Evolutionary conservation across 2,888 invertebrate species (phyloP).

Genomic region (Diplazon laetatorius): DNA sequence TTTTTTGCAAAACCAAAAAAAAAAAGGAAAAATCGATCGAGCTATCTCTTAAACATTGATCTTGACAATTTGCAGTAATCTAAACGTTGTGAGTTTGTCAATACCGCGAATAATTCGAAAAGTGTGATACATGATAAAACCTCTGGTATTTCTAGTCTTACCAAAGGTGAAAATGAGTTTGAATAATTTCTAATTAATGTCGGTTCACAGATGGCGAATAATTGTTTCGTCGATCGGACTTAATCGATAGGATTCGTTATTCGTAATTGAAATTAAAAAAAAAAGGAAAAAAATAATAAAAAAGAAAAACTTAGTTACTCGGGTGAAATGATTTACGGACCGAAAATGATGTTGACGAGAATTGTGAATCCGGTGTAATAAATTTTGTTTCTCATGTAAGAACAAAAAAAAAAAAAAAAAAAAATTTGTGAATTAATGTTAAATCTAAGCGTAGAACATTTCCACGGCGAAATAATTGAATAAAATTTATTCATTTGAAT

Average conservation of each 20-base stretch:
- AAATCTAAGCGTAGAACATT: constrained; percentile 51
- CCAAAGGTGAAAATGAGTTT: constrained; percentile 65
- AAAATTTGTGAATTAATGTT: constrained; percentile 61
- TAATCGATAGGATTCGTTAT: constrained; percentile 38
- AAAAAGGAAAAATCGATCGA: too few relatives aligned
- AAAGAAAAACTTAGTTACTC: constrained; percentile 27
- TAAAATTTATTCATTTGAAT: constrained; percentile 54
- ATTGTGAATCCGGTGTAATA: constrained; percentile 57
- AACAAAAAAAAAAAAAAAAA: too few relatives aligned
- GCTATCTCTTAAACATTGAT: too few relatives aligned
- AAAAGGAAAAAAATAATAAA: constrained; percentile 31
- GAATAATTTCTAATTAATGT: constrained; percentile 49
- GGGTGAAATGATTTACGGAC: constrained; percentile 59
- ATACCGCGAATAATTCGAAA: constrained; percentile 48
- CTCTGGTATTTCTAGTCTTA: constrained; percentile 72
- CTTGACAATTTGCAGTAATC: constrained; percentile 23
- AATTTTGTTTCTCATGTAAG: constrained; percentile 60
- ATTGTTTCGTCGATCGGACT: constrained; percentile 49
- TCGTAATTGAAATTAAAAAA: constrained; percentile 35
- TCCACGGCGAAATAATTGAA: constrained; percentile 50
- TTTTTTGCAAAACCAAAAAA: too few relatives aligned
- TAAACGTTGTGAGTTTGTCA: constrained; percentile 49
- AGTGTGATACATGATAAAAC: constrained; percentile 65
- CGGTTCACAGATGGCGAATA: constrained; percentile 32
- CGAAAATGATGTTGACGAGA: constrained; percentile 46